phyloP scores from a whole-genome alignment of 2,113 vertebrate species.

The Gavia stellata region DNA sequence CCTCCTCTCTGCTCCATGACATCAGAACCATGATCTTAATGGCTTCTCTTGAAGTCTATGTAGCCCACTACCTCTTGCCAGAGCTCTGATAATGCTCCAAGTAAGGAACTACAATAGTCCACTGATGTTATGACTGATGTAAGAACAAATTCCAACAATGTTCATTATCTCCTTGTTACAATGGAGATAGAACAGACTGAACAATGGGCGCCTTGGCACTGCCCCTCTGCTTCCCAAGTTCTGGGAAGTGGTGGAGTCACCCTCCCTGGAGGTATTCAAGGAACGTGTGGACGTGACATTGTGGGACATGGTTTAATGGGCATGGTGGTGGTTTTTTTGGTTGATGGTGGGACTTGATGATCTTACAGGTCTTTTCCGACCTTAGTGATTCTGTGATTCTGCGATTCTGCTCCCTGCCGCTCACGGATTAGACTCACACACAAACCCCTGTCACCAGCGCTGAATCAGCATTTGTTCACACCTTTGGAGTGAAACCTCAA shows the following conservation, averaged over 20 bases:
- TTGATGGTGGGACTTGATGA: too few species aligned
- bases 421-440: neutral
- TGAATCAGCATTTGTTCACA: neutral
- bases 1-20: neutral
- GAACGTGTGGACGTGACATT: too few species aligned
- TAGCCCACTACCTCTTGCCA: neutral
- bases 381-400: too few species aligned
- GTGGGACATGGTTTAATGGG: too few species aligned
- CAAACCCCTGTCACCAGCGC: neutral
- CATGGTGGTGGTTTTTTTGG: too few species aligned
- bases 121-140: neutral
- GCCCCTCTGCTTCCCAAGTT: neutral
- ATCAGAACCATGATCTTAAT: neutral
- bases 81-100: neutral
- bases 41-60: neutral
- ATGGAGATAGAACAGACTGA: neutral
- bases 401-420: neutral
- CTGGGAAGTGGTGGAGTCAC: too few species aligned
- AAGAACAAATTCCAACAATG: neutral
- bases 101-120: neutral
- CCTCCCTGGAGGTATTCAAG: too few species aligned
- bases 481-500: neutral
- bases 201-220: neutral
- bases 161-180: neutral
- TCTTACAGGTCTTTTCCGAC: too few species aligned